Evolutionary conservation across 2,888 invertebrate species (phyloP).

Genomic region (Tanypteryx hageni): DNA sequence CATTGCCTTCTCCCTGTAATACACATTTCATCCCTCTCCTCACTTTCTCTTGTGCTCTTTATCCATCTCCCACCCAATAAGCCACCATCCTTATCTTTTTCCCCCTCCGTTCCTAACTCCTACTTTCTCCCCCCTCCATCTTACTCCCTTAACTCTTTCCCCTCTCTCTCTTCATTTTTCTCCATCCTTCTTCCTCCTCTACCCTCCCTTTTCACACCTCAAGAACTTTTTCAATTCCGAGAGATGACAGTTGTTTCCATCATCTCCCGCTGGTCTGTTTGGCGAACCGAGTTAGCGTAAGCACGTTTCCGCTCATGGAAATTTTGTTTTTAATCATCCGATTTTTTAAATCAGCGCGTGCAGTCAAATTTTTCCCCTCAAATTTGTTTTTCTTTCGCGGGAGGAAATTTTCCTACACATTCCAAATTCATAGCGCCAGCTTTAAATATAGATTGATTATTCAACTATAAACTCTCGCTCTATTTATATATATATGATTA

Average conservation of each 20-base stretch:
- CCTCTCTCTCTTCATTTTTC: not conserved
- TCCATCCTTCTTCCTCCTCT: not conserved
- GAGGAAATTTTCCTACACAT: too few species aligned
- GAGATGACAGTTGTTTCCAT: conserved; percentile 7
- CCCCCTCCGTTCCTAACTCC: not conserved
- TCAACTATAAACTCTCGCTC: too few species aligned
- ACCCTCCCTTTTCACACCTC: not conserved
- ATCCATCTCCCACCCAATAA: not conserved
- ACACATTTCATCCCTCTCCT: conserved; percentile 22
- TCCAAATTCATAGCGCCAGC: too few species aligned
- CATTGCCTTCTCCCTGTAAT: not conserved
- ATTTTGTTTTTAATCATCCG: not conserved
- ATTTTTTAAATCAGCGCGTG: not conserved
- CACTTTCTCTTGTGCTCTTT: not conserved
- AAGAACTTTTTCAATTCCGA: conserved; percentile 2
- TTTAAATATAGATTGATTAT: too few species aligned
- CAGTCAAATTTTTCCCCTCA: not conserved
- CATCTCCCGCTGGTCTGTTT: not conserved
- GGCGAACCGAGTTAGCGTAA: not conserved
- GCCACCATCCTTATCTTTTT: not conserved
- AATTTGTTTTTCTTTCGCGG: too few species aligned
- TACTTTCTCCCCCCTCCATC: not conserved
- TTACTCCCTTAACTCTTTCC: not conserved
- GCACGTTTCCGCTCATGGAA: not conserved
- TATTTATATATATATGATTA: too few species aligned